Percentiles rank a stretch among this genome's conserved stretches.
Conservation (phyloP, 23 tunicate species). For the Botrylloides violaceus region DNA sequence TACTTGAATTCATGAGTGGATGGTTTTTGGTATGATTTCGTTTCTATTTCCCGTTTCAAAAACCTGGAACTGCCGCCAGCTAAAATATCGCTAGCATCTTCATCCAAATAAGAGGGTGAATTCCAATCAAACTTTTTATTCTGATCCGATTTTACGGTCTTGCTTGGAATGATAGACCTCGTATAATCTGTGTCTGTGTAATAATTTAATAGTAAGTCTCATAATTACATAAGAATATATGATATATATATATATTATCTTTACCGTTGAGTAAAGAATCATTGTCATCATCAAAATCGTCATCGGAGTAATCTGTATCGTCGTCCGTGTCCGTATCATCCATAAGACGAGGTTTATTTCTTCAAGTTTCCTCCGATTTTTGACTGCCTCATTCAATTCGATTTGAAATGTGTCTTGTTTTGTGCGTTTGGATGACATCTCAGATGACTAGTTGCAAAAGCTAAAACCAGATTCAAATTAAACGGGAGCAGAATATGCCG, state of each 20-base stretch:
- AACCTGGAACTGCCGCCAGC: constrained; percentile 15
- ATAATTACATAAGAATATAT: neutral
- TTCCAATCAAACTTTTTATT: no score
- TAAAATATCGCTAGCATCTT: constrained; percentile 4
- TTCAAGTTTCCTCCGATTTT: neutral
- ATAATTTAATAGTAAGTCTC: no score
- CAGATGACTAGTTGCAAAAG: neutral
- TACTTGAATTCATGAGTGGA: no score
- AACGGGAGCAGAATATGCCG: no score
- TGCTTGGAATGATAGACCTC: no score
- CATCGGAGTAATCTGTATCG: constrained; percentile 17
- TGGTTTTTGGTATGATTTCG: neutral
- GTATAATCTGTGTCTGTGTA: no score
- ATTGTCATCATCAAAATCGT: constrained; percentile 15
- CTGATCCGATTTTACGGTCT: no score
- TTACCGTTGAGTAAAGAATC: neutral
- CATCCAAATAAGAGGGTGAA: constrained; percentile 14
- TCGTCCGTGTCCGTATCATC: constrained; percentile 8
- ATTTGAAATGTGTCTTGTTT: constrained; percentile 38
- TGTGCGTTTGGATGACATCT: neutral
- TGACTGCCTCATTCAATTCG: constrained; percentile 14
- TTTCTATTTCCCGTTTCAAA: neutral
- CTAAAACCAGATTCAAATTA: no score
- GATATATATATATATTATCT: neutral
- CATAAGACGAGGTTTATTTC: neutral